Evolutionary conservation across 2,888 invertebrate species (phyloP).

Genomic region (Adela reaumurella): DNA sequence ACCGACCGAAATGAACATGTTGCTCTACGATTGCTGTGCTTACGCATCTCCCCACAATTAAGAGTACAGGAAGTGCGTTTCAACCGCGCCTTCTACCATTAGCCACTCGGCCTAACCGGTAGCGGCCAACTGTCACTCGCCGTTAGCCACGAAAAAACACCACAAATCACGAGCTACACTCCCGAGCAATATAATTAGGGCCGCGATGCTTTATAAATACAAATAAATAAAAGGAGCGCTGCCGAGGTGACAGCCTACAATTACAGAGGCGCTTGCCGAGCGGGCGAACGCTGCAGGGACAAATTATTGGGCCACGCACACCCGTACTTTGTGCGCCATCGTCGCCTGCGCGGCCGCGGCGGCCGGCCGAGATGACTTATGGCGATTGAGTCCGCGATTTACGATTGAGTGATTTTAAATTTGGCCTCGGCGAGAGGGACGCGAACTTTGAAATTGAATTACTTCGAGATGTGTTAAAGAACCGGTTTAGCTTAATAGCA

Average conservation of each 20-base stretch:
- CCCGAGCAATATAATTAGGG: constrained; percentile 40
- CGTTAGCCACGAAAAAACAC: constrained; percentile 4
- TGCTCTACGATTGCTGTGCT: not conserved
- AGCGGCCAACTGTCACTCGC: not conserved
- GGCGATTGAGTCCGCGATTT: not conserved
- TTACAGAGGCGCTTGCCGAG: constrained; percentile 32
- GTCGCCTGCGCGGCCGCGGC: constrained; percentile 21
- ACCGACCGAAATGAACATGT: not conserved
- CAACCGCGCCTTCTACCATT: not conserved
- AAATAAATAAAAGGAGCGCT: constrained; percentile 46
- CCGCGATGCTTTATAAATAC: constrained; percentile 46
- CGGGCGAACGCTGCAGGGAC: constrained; percentile 18
- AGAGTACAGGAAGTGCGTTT: constrained; percentile 43
- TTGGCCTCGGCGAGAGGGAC: no score
- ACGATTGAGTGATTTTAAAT: no score
- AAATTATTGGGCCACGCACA: constrained; percentile 40
- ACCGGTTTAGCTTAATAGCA: no score
- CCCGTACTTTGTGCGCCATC: constrained; percentile 43
- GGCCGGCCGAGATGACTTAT: constrained; percentile 1
- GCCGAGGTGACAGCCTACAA: constrained; percentile 46
- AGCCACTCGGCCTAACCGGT: not conserved
- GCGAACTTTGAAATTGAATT: no score
- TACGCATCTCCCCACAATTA: constrained; percentile 40
- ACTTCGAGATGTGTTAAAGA: no score
- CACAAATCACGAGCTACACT: constrained; percentile 35